A percentile compares a stretch with the other conserved stretches of the same genome.
Conservation (phyloP, 2,113 vertebrate genomes). For the Syngnathus scovelli region DNA sequence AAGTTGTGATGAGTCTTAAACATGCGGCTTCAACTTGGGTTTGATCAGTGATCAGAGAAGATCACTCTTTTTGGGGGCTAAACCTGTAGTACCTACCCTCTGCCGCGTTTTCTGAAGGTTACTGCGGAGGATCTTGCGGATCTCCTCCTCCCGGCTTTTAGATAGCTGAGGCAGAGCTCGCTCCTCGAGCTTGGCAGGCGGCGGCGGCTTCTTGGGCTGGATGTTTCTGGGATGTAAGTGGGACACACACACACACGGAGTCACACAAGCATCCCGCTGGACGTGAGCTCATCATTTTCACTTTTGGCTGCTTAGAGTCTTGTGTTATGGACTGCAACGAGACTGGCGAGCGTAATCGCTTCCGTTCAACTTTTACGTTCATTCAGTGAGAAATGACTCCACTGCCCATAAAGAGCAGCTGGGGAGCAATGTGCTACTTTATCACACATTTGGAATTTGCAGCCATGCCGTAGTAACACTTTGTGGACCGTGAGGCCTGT, state of each 20-base stretch:
- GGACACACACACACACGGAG: not conserved
- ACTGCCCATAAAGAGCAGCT: not conserved
- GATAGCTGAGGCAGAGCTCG: conserved; percentile 80
- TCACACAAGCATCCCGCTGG: not conserved
- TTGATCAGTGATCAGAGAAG: too few species aligned
- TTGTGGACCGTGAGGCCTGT: not conserved
- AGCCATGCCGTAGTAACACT: not conserved
- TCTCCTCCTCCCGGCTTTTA: conserved; percentile 93
- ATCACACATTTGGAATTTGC: not conserved
- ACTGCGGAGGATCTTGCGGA: conserved; percentile 87
- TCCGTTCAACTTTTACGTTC: not conserved
- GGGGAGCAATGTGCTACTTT: not conserved
- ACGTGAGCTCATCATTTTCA: not conserved
- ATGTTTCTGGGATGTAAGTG: conserved; percentile 79
- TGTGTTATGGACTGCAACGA: not conserved
- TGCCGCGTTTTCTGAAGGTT: conserved; percentile 95
- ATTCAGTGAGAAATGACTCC: not conserved
- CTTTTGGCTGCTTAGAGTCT: not conserved
- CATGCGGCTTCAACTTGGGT: too few species aligned
- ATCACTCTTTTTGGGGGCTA: too few species aligned
- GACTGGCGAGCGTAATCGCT: not conserved
- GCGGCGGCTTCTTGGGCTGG: conserved; percentile 76
- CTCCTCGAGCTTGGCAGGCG: conserved; percentile 45
- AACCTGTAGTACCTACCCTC: conserved; percentile 70
- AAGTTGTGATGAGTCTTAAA: not conserved